Conservation (phyloP, 2,113 vertebrate genomes). For the Tamias sibiricus region DNA sequence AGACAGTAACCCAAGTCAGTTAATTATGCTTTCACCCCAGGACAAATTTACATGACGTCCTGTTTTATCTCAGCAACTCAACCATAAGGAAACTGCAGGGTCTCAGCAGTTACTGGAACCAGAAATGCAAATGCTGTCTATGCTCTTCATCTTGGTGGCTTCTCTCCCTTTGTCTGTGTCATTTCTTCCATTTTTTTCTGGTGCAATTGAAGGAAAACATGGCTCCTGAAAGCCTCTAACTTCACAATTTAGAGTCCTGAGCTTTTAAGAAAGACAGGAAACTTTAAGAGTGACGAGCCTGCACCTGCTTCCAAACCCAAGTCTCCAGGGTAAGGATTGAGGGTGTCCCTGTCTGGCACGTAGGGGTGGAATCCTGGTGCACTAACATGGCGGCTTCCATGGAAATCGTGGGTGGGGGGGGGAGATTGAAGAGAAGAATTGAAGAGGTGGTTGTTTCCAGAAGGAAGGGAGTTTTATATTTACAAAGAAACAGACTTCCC, state of each 20-base stretch:
- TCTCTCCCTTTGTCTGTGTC: not conserved
- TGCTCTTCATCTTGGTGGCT: not conserved
- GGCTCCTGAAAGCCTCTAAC: not conserved
- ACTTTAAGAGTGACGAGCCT: not conserved
- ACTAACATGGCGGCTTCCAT: not conserved
- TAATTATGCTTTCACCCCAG: not conserved
- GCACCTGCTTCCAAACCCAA: not conserved
- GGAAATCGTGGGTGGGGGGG: not conserved
- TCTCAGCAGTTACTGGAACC: not conserved
- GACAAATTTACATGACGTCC: not conserved
- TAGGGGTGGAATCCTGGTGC: not conserved
- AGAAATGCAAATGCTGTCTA: not conserved
- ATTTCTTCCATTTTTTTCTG: not conserved
- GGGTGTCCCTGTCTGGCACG: not conserved
- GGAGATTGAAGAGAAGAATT: not conserved
- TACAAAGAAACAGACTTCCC: slow-evolving; percentile 21
- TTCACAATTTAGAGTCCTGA: not conserved
- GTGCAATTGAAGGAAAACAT: not conserved
- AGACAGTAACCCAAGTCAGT: not conserved
- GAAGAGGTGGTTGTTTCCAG: not conserved
- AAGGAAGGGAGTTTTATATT: not conserved
- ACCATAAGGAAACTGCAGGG: not conserved
- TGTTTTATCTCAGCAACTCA: not conserved
- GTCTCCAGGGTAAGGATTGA: not conserved
- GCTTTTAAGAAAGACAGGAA: too few relatives aligned